Conservation (phyloP, 2,888 invertebrate genomes). For the Leptopilina syphax region DNA sequence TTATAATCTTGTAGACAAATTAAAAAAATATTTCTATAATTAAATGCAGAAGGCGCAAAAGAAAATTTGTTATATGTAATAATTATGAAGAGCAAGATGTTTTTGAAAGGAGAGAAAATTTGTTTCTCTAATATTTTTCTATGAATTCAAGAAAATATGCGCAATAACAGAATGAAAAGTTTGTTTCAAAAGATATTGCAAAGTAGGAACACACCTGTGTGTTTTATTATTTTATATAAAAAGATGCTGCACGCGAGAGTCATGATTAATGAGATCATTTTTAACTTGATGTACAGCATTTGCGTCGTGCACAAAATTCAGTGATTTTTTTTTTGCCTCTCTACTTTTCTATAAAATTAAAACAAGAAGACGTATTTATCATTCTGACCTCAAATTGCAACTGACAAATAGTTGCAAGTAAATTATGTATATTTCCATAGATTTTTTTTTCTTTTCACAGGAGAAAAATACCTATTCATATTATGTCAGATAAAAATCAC, state of each 20-base stretch:
- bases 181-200: background rate
- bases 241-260: background rate
- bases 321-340: background rate
- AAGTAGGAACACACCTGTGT: background rate
- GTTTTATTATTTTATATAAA: too few species aligned
- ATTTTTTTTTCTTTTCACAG: too few species aligned
- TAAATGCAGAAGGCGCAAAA: too few species aligned
- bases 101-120: background rate
- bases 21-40: too few species aligned
- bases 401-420: too few species aligned
- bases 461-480: too few species aligned
- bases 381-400: background rate
- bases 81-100: too few species aligned
- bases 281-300: background rate
- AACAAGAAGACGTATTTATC: background rate
- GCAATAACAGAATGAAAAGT: background rate
- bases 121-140: background rate
- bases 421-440: too few species aligned
- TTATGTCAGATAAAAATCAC: too few species aligned
- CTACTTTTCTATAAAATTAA: background rate
- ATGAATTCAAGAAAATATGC: background rate
- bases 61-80: too few species aligned
- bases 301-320: background rate
- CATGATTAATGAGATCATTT: constrained; percentile 8
- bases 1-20: too few species aligned